These are phyloP conservation scores for Rafetus swinhoei DNA, from an alignment of 2,113 vertebrate genomes.

Conservation along the genomic window DNA sequence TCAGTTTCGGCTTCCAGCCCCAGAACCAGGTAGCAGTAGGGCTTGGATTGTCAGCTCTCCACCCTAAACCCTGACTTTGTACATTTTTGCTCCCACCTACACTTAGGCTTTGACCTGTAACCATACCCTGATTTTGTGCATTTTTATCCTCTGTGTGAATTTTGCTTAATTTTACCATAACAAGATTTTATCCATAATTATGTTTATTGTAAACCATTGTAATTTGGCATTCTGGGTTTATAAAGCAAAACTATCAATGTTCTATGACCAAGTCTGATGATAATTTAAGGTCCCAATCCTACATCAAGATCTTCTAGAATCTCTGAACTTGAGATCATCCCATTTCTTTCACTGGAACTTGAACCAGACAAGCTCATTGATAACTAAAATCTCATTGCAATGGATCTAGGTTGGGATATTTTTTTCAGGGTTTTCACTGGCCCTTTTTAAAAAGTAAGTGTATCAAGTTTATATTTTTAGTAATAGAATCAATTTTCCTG, in stretches of 20 bases:
- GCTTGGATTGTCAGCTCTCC: too few relatives aligned
- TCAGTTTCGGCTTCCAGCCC: too few relatives aligned
- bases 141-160: too few relatives aligned
- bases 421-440: neutral
- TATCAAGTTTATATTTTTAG: neutral
- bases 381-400: neutral
- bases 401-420: neutral
- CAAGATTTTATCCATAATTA: neutral
- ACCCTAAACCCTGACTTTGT: too few relatives aligned
- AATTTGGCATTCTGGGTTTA: neutral
- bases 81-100: too few relatives aligned
- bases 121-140: too few relatives aligned
- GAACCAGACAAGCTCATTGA: neutral
- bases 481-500: neutral
- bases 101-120: too few relatives aligned
- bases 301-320: neutral
- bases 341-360: neutral
- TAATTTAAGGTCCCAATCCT: neutral
- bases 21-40: too few relatives aligned
- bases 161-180: too few relatives aligned
- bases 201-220: neutral
- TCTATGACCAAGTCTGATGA: neutral
- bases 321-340: neutral
- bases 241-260: neutral
- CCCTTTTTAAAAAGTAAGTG: neutral